Evolutionary conservation across 1,140 invertebrate genomes (phyloP), one percentile per base, ranked within the genome.

Genomic region (Ceratina calcarata): DNA sequence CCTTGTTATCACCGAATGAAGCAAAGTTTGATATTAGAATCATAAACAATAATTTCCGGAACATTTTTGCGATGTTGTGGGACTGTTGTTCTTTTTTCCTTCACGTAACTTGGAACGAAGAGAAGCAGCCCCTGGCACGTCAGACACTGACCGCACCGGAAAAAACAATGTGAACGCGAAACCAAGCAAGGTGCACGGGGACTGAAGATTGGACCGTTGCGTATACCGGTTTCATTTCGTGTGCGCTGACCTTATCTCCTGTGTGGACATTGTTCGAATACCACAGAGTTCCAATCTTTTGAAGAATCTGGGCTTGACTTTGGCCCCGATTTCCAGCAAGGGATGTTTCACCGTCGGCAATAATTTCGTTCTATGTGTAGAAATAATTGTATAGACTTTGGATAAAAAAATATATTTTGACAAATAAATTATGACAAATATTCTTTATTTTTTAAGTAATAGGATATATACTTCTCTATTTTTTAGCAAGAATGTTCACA

Each of bases 231-330:
- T 87, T 84, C 75, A 80, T 82, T 88, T 66, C 58, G 75, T 86
- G 83, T 62, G 80, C 84, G 71, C 62, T 84, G 86, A 89, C 87
- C 88, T 88, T 89, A 91, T 90, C 87, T 90, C 85, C 88, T 86
- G 86, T 87, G 88, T 85, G 80, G 72, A 85, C 84, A 86, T 86
- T 85, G 80, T 80, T 88, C 78, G 71, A 58, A 88, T 87, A 84
- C 83, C 79, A 55, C 75, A 45, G 22, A 84, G 82, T 80, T 74
- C 57, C n/a, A 49, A 53, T 20, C 67, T 81, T 49, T 55, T 16
- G 22, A 57, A n/a, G 45, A 69, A 76, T 67, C 67, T 68, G 10
- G 45, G 64, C 13, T 64, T 22, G 37, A 70, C 79, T 78, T 81
- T 65, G 74, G 49, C 24, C 60, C 12, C 20, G 8, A 0, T 0